Conservation (phyloP, 2,888 invertebrate species). For the Schrankia costaestrigalis region DNA sequence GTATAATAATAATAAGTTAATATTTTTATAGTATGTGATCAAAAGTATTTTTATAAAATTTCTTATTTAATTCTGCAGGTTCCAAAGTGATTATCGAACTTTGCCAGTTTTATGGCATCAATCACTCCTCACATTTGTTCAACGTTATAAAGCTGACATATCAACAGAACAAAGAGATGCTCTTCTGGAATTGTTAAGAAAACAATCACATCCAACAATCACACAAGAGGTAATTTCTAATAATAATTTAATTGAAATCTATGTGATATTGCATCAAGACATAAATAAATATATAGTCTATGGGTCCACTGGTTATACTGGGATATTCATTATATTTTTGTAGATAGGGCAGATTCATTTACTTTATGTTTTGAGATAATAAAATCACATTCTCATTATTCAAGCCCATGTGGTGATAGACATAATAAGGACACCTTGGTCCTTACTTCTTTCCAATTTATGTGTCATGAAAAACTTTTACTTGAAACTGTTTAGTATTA, state of each 20-base stretch:
- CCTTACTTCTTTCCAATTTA: too few relatives aligned
- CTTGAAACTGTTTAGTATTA: too few relatives aligned
- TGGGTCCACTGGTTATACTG: too few relatives aligned
- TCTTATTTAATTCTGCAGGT: slow-evolving; percentile 75
- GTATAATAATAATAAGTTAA: neutral
- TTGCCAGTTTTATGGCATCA: slow-evolving; percentile 99
- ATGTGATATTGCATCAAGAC: neutral
- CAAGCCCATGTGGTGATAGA: too few relatives aligned
- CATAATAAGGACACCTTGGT: too few relatives aligned
- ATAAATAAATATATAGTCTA: too few relatives aligned
- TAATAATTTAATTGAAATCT: neutral
- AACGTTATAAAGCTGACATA: slow-evolving; percentile 97
- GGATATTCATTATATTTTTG: too few relatives aligned
- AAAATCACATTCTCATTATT: too few relatives aligned
- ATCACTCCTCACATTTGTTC: slow-evolving; percentile 94
- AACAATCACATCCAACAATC: slow-evolving; percentile 86
- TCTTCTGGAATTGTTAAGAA: slow-evolving; percentile 87
- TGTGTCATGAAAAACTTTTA: too few relatives aligned
- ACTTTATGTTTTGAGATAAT: too few relatives aligned
- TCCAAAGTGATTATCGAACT: slow-evolving; percentile 89
- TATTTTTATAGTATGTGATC: neutral
- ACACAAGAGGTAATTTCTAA: slow-evolving; percentile 81
- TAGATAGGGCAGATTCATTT: too few relatives aligned
- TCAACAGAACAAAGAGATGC: slow-evolving; percentile 95
- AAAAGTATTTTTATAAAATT: neutral